Base-by-base conservation (phyloP, 2,113 vertebrate species). In the Pardalotus punctatus region DNA sequence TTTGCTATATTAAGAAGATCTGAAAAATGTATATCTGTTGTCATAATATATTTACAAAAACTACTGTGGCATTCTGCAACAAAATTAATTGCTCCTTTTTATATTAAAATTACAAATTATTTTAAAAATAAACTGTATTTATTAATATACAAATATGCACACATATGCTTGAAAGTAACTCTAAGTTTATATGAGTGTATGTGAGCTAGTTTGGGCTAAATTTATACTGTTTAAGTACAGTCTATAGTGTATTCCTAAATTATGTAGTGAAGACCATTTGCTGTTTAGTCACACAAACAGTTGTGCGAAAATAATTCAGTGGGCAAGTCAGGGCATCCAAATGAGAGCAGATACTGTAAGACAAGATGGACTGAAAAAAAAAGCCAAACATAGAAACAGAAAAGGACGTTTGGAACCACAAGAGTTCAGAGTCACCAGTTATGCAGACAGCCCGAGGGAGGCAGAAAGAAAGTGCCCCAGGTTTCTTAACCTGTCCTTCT, bases 371-470 rank as follows among this genome's bases (percentile, higher is more conserved):
- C 17, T 65, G 13, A 7, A 50, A 35, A 31, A 43, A 25, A 76
- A 13, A 54, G 10, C 1, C 9, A 29, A n/a, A 24, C 8, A 61
- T 4, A 43, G 16, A 48, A 71, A 35, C 6, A n/a, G 29, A 73
- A 33, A 40, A 72, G 6, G 25, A 45, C 21, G 22, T 47, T 56
- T 69, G 25, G 31, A 67, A 58, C 24, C 10, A 38, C 31, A 42
- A 31, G 25, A 74, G 15, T 33, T 86, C 27, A 48, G 16, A 25
- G 43, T 61, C 42, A 42, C 3, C 14, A 47, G 8, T 71, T 48
- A 20, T 6, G 24, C 31, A 48, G 36, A 70, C 61, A 47, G 18
- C 24, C 31, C 0, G 0, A 57, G 19, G 5, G 23, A 47, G 29
- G 9, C 20, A 62, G 57, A 62, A 36, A 56, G 17, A 20, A 62